Evolutionary conservation across 2,888 invertebrate species (phyloP).

Genomic region (Blera fallax): DNA sequence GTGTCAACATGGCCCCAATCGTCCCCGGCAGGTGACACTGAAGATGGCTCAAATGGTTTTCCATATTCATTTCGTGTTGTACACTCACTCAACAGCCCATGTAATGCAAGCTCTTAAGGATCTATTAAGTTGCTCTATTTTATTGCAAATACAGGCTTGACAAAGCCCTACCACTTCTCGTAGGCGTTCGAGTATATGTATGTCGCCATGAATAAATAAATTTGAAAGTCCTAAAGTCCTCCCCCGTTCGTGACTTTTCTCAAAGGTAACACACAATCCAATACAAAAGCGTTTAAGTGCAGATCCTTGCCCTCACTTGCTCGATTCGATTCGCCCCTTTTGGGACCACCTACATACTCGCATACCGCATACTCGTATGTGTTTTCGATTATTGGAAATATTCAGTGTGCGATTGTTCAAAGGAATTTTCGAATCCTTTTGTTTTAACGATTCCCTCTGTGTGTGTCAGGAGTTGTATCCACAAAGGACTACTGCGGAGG

Average conservation of each 20-base stretch:
- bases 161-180: background rate
- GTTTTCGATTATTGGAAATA: slow-evolving; percentile 10
- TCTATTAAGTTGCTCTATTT: background rate
- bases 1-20: background rate
- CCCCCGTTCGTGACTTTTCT: background rate
- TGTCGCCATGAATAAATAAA: slow-evolving; percentile 2
- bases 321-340: background rate
- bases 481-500: too few species aligned
- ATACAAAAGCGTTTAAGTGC: background rate
- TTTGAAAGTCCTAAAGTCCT: background rate
- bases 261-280: background rate
- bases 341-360: too few species aligned
- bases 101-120: background rate
- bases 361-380: background rate
- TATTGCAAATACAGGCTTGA: background rate
- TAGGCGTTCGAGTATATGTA: too few species aligned
- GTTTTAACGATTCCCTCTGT: background rate
- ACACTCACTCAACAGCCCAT: background rate
- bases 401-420: slow-evolving; percentile 7
- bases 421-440: slow-evolving; percentile 14
- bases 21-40: background rate
- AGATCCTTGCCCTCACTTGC: background rate
- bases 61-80: background rate
- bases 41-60: background rate
- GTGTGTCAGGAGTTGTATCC: background rate